Percentiles rank a stretch among this genome's conserved stretches.
Conservation (phyloP, 2,888 invertebrate species). For the Epirrhoe tristata region DNA sequence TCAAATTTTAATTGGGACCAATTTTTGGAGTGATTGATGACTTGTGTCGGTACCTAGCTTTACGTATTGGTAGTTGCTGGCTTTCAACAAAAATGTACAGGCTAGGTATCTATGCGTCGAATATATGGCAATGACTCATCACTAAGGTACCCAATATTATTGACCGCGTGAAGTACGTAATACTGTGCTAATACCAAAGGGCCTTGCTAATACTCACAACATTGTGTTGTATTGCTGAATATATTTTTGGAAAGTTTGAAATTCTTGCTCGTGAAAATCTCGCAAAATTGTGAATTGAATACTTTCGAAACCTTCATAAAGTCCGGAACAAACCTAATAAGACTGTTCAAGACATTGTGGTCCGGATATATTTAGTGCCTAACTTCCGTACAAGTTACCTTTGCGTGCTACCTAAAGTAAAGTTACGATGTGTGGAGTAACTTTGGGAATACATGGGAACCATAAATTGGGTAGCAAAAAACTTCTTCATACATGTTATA, state of each 20-base stretch:
- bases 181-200: too few relatives aligned
- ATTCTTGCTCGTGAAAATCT: background rate
- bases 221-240: too few relatives aligned
- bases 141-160: too few relatives aligned
- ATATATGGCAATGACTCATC: background rate
- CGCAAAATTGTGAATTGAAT: background rate
- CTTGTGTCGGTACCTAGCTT: conserved; percentile 40
- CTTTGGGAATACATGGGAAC: conserved; percentile 23
- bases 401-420: conserved; percentile 30
- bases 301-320: background rate
- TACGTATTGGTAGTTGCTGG: conserved; percentile 24
- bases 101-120: background rate
- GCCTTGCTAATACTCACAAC: too few relatives aligned
- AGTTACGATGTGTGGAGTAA: conserved; percentile 29
- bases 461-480: conserved; percentile 23
- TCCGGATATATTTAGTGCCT: conserved; percentile 31
- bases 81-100: background rate
- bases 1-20: conserved; percentile 78
- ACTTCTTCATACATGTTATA: conserved; percentile 16
- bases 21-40: conserved; percentile 61
- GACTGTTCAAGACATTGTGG: conserved; percentile 24
- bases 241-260: background rate
- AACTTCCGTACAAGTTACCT: conserved; percentile 27
- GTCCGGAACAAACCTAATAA: conserved; percentile 17
- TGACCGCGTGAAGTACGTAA: too few relatives aligned